Conservation (phyloP, 2,888 invertebrate genomes). For the Ashinkailepas kermadecensis region DNA sequence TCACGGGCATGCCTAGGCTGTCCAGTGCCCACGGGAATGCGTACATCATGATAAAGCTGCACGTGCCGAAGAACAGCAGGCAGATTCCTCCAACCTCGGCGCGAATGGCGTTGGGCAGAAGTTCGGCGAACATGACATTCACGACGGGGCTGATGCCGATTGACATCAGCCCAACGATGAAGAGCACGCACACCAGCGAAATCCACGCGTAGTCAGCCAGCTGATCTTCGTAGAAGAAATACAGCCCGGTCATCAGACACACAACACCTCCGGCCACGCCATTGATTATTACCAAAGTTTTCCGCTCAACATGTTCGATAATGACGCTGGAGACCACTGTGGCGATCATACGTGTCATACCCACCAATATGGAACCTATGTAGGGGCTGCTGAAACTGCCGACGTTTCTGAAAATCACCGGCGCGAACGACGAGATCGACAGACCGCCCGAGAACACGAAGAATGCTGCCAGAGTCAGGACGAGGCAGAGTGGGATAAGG, state of each 20-base stretch:
- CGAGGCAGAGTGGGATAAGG: neutral
- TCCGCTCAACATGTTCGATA: neutral
- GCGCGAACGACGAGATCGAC: neutral
- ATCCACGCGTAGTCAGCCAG: neutral
- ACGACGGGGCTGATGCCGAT: neutral
- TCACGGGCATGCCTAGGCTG: neutral
- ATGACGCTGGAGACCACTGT: neutral
- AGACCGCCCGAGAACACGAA: neutral
- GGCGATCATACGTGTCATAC: neutral
- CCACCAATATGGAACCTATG: neutral
- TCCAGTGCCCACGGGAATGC: neutral
- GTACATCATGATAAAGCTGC: neutral
- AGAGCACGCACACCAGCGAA: neutral
- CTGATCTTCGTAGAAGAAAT: neutral
- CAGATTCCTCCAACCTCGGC: neutral
- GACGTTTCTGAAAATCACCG: neutral
- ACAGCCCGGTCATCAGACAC: neutral
- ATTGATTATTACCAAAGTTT: neutral
- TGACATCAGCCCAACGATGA: neutral
- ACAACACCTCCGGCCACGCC: neutral
- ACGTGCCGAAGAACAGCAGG: neutral
- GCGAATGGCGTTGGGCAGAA: neutral
- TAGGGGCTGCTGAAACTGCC: neutral
- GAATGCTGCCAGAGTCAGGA: neutral
- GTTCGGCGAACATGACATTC: neutral